Base-by-base conservation (phyloP, 35 echinoderm and acorn worm species). In the Amphiura filiformis region DNA sequence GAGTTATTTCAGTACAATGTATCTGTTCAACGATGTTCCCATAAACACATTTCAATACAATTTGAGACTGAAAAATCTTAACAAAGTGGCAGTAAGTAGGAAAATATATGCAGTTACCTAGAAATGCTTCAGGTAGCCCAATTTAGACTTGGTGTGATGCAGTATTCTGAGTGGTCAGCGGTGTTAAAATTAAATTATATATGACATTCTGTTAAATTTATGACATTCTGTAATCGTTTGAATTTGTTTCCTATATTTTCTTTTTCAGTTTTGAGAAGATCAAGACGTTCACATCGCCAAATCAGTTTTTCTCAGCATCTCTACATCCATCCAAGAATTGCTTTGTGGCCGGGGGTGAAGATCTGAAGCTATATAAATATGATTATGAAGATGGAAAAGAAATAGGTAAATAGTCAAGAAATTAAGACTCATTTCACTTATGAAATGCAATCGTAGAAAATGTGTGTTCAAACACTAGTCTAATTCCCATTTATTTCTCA, bases 331-430 rank as follows among this genome's bases (percentile, higher is more conserved):
- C 82, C 78, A 97, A 94, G 65, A 76, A 84, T 20, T 93, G 89
- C 56, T 94, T 94, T 65, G 89, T 98, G 20, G 92, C 92, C 37
- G 92, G 95, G 77, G 92, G 95, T 32, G 95, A 98, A 79, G 95
- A 98, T 57, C 91, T 98, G 35, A 98, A 94, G 79, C 82, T 98
- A 2, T 98, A 98, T 57, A 94, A 92, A 83, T 81, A 89, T 64
- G 83, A 87, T 65, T 98, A 98, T 39, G 38, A 76, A 81, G 86
- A 88, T 81, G 95, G 95, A 30, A 88, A 79, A 61, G 95, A 98
- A 88, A 37, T 94, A 89, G 95, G 95, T 98, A 23, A 89, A 79
- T 13, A 36, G 13, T 37, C n/a, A 52, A 20, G 44, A 7, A 52
- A 52, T n/a, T n/a, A n/a, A n/a, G n/a, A n/a, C n/a, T 39, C 20